Conservation (phyloP, 2,888 invertebrate species). For the Agonopterix heracliana region DNA sequence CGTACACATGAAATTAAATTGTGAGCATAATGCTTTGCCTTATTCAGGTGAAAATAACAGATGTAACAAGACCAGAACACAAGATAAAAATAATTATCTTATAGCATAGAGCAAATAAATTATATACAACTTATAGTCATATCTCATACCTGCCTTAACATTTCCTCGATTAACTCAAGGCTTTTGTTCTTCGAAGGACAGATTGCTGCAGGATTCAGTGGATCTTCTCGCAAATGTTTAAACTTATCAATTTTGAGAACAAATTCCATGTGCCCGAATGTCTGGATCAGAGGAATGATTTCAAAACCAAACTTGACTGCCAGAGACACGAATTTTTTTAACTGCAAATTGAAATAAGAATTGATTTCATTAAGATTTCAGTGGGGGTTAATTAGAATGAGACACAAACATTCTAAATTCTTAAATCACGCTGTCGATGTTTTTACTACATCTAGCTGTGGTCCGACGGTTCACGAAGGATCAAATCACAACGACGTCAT, state of each 20-base stretch:
- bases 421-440: no score
- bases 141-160: constrained; percentile 81
- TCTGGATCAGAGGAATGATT: constrained; percentile 88
- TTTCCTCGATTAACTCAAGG: constrained; percentile 73
- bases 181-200: constrained; percentile 82
- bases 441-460: no score
- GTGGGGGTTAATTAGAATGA: no score
- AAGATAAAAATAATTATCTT: background rate
- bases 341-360: constrained; percentile 26
- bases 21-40: no score
- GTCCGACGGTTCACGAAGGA: no score
- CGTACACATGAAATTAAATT: no score
- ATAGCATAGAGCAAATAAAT: no score
- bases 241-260: constrained; percentile 83
- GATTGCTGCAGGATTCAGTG: constrained; percentile 77
- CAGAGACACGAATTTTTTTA: constrained; percentile 32
- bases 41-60: background rate
- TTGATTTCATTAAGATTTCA: no score
- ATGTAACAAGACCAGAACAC: background rate
- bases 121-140: background rate
- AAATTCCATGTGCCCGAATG: constrained; percentile 91
- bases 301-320: constrained; percentile 78
- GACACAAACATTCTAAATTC: no score
- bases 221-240: constrained; percentile 79
- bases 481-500: no score